Conservation (phyloP, 2,797 vertebrate species). For the Diceros bicornis region DNA sequence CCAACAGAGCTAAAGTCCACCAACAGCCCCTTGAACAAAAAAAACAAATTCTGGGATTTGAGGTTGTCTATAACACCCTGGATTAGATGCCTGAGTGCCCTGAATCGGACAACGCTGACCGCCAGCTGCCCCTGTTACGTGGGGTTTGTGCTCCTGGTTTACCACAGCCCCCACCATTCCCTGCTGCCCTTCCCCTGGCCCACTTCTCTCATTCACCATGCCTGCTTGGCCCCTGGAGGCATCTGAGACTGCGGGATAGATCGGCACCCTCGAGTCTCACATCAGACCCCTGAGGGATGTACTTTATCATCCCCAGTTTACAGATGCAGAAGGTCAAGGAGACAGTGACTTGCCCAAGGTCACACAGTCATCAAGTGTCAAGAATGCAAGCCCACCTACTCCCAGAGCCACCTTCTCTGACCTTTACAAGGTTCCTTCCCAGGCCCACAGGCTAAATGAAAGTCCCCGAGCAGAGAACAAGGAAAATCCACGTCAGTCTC, state of each 20-base stretch:
- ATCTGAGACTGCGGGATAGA: too few relatives aligned
- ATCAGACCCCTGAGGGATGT: background rate
- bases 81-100: background rate
- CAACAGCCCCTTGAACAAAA: background rate
- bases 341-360: background rate
- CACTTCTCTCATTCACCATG: background rate
- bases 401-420: background rate
- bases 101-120: background rate
- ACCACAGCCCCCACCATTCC: background rate
- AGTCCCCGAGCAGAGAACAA: background rate
- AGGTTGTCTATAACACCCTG: background rate
- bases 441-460: background rate
- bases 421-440: background rate
- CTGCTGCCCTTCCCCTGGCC: background rate
- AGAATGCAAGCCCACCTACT: background rate
- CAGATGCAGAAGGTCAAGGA: background rate
- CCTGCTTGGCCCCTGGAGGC: background rate
- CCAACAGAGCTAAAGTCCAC: background rate
- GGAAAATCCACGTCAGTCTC: background rate
- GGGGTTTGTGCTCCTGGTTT: background rate
- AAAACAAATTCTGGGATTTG: background rate
- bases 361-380: background rate
- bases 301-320: background rate
- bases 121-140: background rate
- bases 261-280: background rate